phyloP scores from a whole-genome alignment of 2,888 invertebrate genomes.

The Druceiella hillmani region DNA sequence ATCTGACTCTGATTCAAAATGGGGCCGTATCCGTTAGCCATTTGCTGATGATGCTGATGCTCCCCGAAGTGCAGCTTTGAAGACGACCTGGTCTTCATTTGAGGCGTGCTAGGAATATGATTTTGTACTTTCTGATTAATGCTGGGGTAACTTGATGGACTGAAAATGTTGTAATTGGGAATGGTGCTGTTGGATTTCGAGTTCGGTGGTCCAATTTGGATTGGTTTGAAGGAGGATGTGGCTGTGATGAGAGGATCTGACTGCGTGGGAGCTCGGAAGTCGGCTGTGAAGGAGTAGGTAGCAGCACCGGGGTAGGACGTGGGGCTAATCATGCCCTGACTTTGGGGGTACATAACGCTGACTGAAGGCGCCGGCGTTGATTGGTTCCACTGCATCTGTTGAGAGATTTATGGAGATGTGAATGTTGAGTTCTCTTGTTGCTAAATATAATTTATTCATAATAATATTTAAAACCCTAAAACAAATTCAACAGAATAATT shows the following conservation, averaged over 20 bases:
- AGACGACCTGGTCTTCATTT: slow-evolving; percentile 41
- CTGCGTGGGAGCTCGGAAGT: slow-evolving; percentile 63
- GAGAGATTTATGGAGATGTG: too few species aligned
- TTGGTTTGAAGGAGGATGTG: slow-evolving; percentile 51
- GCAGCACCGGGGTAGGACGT: slow-evolving; percentile 61
- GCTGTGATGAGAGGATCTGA: slow-evolving; percentile 52
- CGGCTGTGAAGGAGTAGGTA: slow-evolving; percentile 80
- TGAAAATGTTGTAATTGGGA: slow-evolving; percentile 26
- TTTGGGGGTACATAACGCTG: slow-evolving; percentile 60
- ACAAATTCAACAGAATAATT: too few species aligned
- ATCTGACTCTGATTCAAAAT: slow-evolving; percentile 40
- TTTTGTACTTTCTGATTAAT: neutral
- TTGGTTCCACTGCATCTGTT: slow-evolving; percentile 72
- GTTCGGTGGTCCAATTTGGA: slow-evolving; percentile 44
- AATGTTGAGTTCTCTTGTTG: too few species aligned
- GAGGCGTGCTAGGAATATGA: slow-evolving; percentile 14
- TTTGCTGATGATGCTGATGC: slow-evolving; percentile 36
- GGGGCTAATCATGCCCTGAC: slow-evolving; percentile 59
- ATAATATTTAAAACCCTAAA: too few species aligned
- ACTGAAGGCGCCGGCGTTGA: slow-evolving; percentile 56
- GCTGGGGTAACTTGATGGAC: neutral
- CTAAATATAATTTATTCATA: too few species aligned
- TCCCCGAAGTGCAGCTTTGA: slow-evolving; percentile 37
- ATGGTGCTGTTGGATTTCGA: slow-evolving; percentile 33
- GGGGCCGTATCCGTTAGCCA: slow-evolving; percentile 34